Base-by-base conservation (phyloP, 2,113 vertebrate species). In the Burhinus oedicnemus region DNA sequence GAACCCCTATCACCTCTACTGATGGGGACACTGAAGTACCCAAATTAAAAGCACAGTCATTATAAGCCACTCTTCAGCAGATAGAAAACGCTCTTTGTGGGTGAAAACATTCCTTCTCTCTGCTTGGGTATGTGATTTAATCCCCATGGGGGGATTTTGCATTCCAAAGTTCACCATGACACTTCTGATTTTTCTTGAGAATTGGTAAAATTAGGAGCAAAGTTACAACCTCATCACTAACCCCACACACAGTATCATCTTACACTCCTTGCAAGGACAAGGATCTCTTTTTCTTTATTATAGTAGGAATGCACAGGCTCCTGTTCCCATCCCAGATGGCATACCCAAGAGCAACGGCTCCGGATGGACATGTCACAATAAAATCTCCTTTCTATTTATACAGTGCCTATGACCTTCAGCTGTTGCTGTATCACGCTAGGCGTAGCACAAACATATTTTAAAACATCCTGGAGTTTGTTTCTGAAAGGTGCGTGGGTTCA, bases 341-440 rank as follows among this genome's bases (percentile, higher is more conserved):
- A 82, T 34, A 52, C 23, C 95, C 94, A 76, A 82, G 83, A 97
- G 94, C 95, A 22, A 91, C 11, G 16, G 76, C 96, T 95, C 86
- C 9, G 83, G 76, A 89, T 95, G 96, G 95, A 92, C 96, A 9
- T 92, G 87, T 87, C 94, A 91, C 91, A 82, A 58, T 71, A 69
- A 96, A 96, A 81, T 54, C 89, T 92, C 87, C 83, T 72, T 82
- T 57, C 90, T 97, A 91, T 96, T 97, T 96, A 95, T 87, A 49
- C 72, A 16, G 23, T 2, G 34, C 83, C 62, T 91, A 27, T 83
- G 91, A 91, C 90, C 95, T 95, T 95, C 96, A 96, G 96, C 95
- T 96, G 91, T 84, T 91, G 95, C 94, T 69, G 0, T 89, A 60
- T 25, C 26, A 2, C 7, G 3, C 58, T 38, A 54, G 52, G 38